These are phyloP conservation scores for Hyla sarda DNA, from an alignment of 2,113 vertebrate genomes.

Conservation along the genomic window DNA sequence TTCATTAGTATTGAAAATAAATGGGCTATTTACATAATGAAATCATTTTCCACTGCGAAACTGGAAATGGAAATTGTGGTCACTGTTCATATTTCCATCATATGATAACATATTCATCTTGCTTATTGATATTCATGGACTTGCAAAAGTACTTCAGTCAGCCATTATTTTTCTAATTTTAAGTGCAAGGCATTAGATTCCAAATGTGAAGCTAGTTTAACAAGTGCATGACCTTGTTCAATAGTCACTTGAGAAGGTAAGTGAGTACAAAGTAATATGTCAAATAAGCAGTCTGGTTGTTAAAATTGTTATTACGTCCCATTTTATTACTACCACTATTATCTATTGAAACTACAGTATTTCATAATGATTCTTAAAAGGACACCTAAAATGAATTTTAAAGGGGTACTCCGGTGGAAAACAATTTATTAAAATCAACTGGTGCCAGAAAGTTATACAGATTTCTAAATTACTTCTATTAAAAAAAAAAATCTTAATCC, in stretches of 20 bases:
- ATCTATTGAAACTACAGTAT: not conserved
- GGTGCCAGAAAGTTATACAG: too few species aligned
- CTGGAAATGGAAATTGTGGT: not conserved
- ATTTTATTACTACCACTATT: not conserved
- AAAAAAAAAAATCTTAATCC: too few species aligned
- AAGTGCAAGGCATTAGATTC: not conserved
- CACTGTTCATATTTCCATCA: not conserved
- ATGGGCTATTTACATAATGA: slow-evolving; percentile 30
- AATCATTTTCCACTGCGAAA: not conserved
- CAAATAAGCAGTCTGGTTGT: not conserved
- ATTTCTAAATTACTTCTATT: too few species aligned
- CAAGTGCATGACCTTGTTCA: slow-evolving; percentile 13
- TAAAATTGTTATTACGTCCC: not conserved
- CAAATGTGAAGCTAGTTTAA: slow-evolving; percentile 12
- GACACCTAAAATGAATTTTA: too few species aligned
- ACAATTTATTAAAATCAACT: too few species aligned
- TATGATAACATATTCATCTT: slow-evolving; percentile 20
- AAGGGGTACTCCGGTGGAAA: too few species aligned
- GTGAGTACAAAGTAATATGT: not conserved
- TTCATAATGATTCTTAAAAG: too few species aligned
- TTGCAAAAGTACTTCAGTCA: slow-evolving; percentile 10
- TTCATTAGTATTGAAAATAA: not conserved
- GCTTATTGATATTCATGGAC: not conserved
- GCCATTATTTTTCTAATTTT: slow-evolving; percentile 29
- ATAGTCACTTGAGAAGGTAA: not conserved